phyloP scores from a whole-genome alignment of 2,888 invertebrate genomes.

The Leptinotarsa tumamoca region DNA sequence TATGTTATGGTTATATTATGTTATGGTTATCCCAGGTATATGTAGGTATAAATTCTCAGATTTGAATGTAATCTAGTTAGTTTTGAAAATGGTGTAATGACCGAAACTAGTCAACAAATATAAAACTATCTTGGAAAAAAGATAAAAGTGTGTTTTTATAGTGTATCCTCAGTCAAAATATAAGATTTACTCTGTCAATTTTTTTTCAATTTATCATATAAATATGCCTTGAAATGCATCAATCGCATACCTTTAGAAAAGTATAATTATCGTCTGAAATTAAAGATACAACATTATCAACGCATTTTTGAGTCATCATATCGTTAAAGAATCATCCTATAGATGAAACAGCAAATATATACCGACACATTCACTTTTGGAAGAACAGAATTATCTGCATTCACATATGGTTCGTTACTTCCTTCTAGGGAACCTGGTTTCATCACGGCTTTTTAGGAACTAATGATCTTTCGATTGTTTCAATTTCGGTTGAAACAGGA shows the following conservation, averaged over 20 bases:
- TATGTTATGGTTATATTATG: too few species aligned
- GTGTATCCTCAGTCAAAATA: too few species aligned
- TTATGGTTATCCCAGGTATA: too few species aligned
- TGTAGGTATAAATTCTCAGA: too few species aligned
- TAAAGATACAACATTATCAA: neutral
- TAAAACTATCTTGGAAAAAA: too few species aligned
- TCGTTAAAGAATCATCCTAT: neutral
- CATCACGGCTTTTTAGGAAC: neutral
- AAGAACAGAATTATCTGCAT: neutral
- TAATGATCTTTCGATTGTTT: neutral
- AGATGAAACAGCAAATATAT: neutral
- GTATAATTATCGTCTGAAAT: neutral
- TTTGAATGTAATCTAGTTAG: too few species aligned
- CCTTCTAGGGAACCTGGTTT: conserved; percentile 3
- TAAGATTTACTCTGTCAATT: too few species aligned
- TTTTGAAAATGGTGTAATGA: too few species aligned
- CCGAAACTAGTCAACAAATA: too few species aligned
- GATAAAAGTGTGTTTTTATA: too few species aligned
- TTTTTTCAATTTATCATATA: neutral
- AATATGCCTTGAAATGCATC: neutral
- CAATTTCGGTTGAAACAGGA: neutral
- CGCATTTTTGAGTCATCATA: neutral
- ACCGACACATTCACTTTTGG: neutral
- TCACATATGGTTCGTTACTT: neutral
- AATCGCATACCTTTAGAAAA: neutral